Percentiles rank a stretch among this genome's conserved stretches.
phyloP scores from a whole-genome alignment of 92 coral and sea anemone genomes.

The Phenganax stokvisi region DNA sequence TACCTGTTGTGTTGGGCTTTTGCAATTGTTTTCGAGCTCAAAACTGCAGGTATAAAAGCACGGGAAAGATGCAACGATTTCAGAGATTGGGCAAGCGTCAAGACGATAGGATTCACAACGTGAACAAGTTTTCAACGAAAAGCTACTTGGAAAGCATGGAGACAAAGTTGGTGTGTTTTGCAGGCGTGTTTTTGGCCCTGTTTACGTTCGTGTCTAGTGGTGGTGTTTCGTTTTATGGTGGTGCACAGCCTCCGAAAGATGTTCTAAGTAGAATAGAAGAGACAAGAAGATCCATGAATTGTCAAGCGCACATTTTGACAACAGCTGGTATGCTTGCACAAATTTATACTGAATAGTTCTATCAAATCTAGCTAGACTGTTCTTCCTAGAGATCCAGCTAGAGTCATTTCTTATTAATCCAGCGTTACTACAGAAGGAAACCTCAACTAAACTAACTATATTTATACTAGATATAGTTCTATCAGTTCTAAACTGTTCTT shows the following conservation, averaged over 20 bases:
- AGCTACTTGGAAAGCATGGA: background rate
- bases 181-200: background rate
- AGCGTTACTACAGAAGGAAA: too few species aligned
- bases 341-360: background rate
- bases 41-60: slow-evolving; percentile 1
- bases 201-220: background rate
- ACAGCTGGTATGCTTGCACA: background rate
- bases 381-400: too few species aligned
- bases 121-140: background rate
- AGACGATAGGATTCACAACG: background rate
- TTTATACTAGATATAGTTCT: too few species aligned
- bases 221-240: background rate
- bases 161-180: background rate
- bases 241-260: background rate
- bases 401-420: too few species aligned
- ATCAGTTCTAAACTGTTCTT: too few species aligned
- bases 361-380: background rate
- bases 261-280: background rate
- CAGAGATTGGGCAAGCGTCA: background rate
- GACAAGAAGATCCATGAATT: background rate
- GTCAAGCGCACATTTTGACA: slow-evolving; percentile 5
- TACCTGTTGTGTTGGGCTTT: background rate
- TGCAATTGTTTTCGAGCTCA: background rate
- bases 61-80: background rate
- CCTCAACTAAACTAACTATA: too few species aligned